A percentile compares a stretch with the other conserved stretches of the same genome.
These are phyloP conservation scores for Nesogale talazaci DNA, from an alignment of 2,113 vertebrate species.

Conservation along the genomic window DNA sequence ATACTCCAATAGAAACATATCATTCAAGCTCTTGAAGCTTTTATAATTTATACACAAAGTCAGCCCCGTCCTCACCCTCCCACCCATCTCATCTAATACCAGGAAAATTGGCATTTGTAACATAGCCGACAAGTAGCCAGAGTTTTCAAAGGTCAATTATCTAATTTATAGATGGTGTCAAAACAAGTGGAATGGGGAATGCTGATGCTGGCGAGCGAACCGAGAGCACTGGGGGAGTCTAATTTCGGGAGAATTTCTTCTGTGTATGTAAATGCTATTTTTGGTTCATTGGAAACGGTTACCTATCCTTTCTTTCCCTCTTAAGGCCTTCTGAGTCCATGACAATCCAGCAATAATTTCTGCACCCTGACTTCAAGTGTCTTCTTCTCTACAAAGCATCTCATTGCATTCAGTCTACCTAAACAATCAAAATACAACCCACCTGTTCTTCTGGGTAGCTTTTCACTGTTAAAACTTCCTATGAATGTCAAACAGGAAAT, in stretches of 20 bases:
- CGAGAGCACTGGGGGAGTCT: not conserved
- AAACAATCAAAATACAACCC: conserved; percentile 24
- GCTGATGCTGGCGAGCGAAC: not conserved
- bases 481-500: not conserved
- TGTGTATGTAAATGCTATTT: not conserved
- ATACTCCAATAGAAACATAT: not conserved
- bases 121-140: conserved; percentile 36
- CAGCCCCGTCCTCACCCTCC: too few species aligned
- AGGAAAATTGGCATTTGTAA: not conserved
- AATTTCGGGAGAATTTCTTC: not conserved
- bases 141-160: conserved; percentile 57
- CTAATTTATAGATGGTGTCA: conserved; percentile 36
- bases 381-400: not conserved
- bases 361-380: not conserved
- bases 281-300: not conserved
- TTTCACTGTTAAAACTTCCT: conserved; percentile 22
- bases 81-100: not conserved
- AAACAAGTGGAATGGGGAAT: not conserved
- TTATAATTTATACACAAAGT: conserved; percentile 33
- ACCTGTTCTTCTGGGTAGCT: not conserved
- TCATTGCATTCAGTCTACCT: conserved; percentile 9
- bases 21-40: not conserved
- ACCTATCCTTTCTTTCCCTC: not conserved
- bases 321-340: not conserved
- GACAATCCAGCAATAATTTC: conserved; percentile 55